Conservation (phyloP, 2,113 vertebrate species). For the Microtus oregoni region DNA sequence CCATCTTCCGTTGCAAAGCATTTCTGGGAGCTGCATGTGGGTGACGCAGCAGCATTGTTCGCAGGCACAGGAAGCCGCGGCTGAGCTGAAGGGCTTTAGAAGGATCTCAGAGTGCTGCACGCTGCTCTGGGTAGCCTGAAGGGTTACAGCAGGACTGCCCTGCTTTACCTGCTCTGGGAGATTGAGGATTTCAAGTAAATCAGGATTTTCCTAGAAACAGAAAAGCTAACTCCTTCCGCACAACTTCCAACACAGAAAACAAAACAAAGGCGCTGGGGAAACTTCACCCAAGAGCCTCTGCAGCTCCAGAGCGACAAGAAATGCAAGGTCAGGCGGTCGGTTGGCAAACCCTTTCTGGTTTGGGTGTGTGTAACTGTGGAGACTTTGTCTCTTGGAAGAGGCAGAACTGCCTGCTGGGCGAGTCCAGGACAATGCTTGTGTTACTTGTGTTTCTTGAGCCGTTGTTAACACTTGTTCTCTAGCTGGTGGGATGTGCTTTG, state of each 20-base stretch:
- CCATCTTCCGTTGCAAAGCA: conserved; percentile 92
- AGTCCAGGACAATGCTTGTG: conserved; percentile 67
- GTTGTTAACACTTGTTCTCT: conserved; percentile 64
- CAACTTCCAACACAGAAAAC: conserved; percentile 78
- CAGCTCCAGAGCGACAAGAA: conserved; percentile 80
- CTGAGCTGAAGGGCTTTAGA: conserved; percentile 82
- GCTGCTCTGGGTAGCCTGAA: conserved; percentile 58
- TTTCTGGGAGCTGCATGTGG: conserved; percentile 92
- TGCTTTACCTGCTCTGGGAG: conserved; percentile 33
- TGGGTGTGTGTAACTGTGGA: conserved; percentile 55
- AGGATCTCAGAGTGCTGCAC: conserved; percentile 79
- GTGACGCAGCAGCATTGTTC: conserved; percentile 92
- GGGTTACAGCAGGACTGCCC: conserved; percentile 23
- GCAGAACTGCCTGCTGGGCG: conserved; percentile 44
- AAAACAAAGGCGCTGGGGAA: conserved; percentile 88
- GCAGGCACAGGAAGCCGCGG: conserved; percentile 86
- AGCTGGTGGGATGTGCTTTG: conserved; percentile 53
- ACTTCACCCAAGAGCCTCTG: conserved; percentile 84
- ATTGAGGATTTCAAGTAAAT: conserved; percentile 62
- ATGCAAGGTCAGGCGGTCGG: conserved; percentile 87
- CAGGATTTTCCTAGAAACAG: conserved; percentile 70
- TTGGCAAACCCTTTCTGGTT: conserved; percentile 70
- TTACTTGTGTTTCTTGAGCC: conserved; percentile 57
- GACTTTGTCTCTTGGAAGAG: conserved; percentile 57
- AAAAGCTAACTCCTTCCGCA: conserved; percentile 76